Evolutionary conservation across 2,888 invertebrate genomes (phyloP), one percentile per base, ranked within the genome.

Genomic region (Andrena chrysosceles): DNA sequence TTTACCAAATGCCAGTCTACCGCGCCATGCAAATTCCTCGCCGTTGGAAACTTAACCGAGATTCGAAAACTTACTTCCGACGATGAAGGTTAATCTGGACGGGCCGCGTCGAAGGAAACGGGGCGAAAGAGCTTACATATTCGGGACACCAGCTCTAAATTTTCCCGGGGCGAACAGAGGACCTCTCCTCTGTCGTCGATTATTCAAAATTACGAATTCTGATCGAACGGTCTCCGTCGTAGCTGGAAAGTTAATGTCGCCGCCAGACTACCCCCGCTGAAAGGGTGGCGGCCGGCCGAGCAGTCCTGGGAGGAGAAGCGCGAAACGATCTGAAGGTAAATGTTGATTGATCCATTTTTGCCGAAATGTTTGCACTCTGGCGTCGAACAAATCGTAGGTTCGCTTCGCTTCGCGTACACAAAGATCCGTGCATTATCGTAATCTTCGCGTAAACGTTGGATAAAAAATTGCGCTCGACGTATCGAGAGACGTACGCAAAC

Each of bases 11-110:
- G 83, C 83, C 81, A 83, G 81, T 85, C 81, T 54, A 76, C 77
- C 81, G 73, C 79, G 66, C 83, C 78, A 85, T 88, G 86, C 86
- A 88, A 88, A 87, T 87, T 87, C 81, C 87, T 72, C 49, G 69
- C 68, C 81, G 82, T 52, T 69, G 81, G 84, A 73, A 87, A 87
- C 88, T 88, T 80, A 77, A 77, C 84, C 77, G 75, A 79, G 85
- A 85, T 87, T 81, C 88, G 88, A 76, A 88, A 85, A 88, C 84
- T 88, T 88, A 88, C 81, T 88, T 78, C 81, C 81, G 78, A 69
- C 86, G 77, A 87, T 85, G 86, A 85, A 85, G 79, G 84, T 84
- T 87, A 85, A 87, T 87, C 88, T 82, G 72, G 76, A 49, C 73
- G 72, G 76, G 52, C 72, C 69, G 67, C 72, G 73, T 68, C 74